These are phyloP conservation scores for Lucifuga dentata DNA, from an alignment of 2,113 vertebrate genomes.

Conservation along the genomic window DNA sequence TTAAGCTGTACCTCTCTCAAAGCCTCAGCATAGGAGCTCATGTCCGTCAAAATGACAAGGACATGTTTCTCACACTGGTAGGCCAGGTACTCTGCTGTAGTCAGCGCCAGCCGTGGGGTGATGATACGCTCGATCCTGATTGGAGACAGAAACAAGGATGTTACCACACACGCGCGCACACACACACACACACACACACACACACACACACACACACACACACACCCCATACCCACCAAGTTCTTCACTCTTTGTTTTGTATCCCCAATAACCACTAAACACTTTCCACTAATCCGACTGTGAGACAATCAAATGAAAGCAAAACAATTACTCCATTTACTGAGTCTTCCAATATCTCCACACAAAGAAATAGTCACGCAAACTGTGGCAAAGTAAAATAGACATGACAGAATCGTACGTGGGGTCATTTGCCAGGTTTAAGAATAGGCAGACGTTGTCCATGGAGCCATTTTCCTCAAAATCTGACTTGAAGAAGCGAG, in stretches of 20 bases:
- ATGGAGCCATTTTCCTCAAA: slow-evolving; percentile 89
- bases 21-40: slow-evolving; percentile 88
- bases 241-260: too few relatives aligned
- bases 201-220: too few relatives aligned
- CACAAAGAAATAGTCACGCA: too few relatives aligned
- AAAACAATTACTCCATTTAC: too few relatives aligned
- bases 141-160: slow-evolving; percentile 5
- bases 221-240: too few relatives aligned
- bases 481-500: slow-evolving; percentile 88
- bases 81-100: slow-evolving; percentile 85
- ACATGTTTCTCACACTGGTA: slow-evolving; percentile 90
- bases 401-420: slow-evolving; percentile 74
- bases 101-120: slow-evolving; percentile 86
- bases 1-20: slow-evolving; percentile 85
- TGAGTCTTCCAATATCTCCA: too few relatives aligned
- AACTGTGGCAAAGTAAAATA: background rate
- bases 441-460: slow-evolving; percentile 88
- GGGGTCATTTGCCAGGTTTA: slow-evolving; percentile 87
- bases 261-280: too few relatives aligned
- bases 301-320: too few relatives aligned
- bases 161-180: background rate
- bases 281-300: too few relatives aligned
- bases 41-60: slow-evolving; percentile 87
- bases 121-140: slow-evolving; percentile 87
- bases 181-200: background rate